phyloP scores from a whole-genome alignment of 2,888 invertebrate genomes.

The Prosopocoilus inquinatus region DNA sequence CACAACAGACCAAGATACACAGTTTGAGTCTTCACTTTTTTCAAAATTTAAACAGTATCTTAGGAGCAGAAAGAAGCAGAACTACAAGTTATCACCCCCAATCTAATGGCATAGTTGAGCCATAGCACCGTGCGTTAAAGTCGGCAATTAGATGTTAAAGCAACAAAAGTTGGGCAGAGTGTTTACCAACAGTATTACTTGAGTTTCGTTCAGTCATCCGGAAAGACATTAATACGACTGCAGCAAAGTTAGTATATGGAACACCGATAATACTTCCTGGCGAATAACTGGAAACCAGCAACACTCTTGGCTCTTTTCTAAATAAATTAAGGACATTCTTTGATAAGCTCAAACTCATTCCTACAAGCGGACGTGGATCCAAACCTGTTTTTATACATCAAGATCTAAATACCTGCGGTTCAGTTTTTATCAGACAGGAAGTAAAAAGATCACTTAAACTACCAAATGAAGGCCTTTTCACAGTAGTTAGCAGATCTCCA shows the following conservation, averaged over 20 bases:
- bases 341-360: no score
- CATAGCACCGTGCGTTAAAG: constrained; percentile 24
- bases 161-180: constrained; percentile 14
- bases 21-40: constrained; percentile 35
- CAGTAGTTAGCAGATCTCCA: no score
- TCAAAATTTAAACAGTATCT: constrained; percentile 19
- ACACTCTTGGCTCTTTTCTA: no score
- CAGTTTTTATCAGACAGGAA: no score
- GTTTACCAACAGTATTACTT: constrained; percentile 20
- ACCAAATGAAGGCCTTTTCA: no score
- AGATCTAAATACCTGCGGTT: no score
- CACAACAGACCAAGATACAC: constrained; percentile 37
- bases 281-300: background rate
- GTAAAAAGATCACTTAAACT: no score
- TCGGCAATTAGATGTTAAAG: constrained; percentile 18
- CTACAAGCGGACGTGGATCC: no score
- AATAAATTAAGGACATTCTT: no score
- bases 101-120: constrained; percentile 27
- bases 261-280: constrained; percentile 11
- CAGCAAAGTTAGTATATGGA: constrained; percentile 16
- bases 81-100: constrained; percentile 30
- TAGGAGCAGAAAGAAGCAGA: constrained; percentile 19
- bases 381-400: no score
- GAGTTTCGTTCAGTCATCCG: constrained; percentile 13
- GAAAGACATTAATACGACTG: constrained; percentile 11